These are phyloP conservation scores for Phyllotreta cruciferae DNA, from an alignment of 2,888 invertebrate genomes.

Conservation along the genomic window DNA sequence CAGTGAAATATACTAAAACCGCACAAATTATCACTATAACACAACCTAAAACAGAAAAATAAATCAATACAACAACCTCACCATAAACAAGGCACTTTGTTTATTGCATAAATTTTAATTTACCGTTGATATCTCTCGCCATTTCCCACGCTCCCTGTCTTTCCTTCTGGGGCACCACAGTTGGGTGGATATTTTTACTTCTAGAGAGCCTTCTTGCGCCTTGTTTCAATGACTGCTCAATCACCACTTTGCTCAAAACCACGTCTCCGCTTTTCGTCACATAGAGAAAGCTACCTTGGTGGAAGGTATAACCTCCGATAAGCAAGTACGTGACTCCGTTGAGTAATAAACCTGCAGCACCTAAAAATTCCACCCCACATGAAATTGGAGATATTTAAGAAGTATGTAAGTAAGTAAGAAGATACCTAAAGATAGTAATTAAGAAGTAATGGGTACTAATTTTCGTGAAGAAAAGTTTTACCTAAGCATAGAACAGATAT, in stretches of 20 bases:
- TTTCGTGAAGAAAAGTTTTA: conserved; percentile 21
- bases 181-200: conserved; percentile 49
- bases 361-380: too few species aligned
- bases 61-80: too few species aligned
- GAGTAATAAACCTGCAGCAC: conserved; percentile 68
- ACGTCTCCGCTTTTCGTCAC: conserved; percentile 69
- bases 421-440: conserved; percentile 5
- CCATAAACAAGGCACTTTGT: not conserved
- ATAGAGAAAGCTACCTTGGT: conserved; percentile 74
- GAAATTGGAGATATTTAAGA: not conserved
- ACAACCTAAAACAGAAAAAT: conserved; percentile 64
- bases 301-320: conserved; percentile 81
- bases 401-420: not conserved
- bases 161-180: conserved; percentile 53
- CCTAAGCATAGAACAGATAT: conserved; percentile 75
- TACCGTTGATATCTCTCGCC: conserved; percentile 62
- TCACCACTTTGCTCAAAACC: conserved; percentile 66
- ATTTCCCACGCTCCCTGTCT: conserved; percentile 69
- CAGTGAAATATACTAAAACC: conserved; percentile 66
- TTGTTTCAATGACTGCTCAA: conserved; percentile 56
- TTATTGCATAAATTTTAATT: conserved; percentile 29
- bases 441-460: not conserved
- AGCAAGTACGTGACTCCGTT: conserved; percentile 81
- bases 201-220: conserved; percentile 62
- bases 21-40: conserved; percentile 77